Base-by-base conservation (phyloP, 1,140 invertebrate genomes). In the Metaphire vulgaris region DNA sequence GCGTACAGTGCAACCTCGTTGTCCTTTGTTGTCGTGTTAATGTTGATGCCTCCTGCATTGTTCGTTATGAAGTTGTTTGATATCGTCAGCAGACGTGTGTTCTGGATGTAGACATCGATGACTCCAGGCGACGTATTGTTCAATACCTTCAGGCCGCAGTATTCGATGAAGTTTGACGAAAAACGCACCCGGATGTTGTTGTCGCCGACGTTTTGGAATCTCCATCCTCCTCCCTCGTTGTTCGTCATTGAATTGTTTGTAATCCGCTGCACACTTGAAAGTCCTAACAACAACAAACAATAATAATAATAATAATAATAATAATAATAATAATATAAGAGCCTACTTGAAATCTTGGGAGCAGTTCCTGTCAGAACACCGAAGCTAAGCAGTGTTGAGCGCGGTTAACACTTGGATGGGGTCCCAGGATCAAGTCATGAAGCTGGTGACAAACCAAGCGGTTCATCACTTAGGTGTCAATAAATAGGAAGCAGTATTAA, bases 181-280 rank as follows among this genome's bases (percentile, higher is more conserved):
- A 99, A 87, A 0, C 94, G 93, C 21, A 99, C 87, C 56, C 93
- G 90, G 0, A 97, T 97, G 83, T 96, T 97, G 0, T 97, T 92
- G 88, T 99, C 97, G 0, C 97, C 97, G 0, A 94, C 95, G 66
- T 92, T 95, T 30, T 82, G 81, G 79, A 87, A 87, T 21, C 90
- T 89, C 0, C 99, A 87, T 0, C 94, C 96, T 1, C 96, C 96
- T 83, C 93, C 91, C 77, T 91, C 90, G 81, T 99, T 98, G 33
- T 92, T 90, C 15, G 89, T 88, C 64, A 99, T 90, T 67, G 92
- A 87, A 0, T 93, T 93, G 84, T 92, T 91, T 0, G 94, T 93
- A 74, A 99, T 90, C 80, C 95, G 96, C 82, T 99, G 95, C 78
- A 73, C 2, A 21, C 41, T 56, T 56, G 41, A 56, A 21, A 56